Conservation (phyloP, 2,113 vertebrate species). For the Pygoscelis adeliae region DNA sequence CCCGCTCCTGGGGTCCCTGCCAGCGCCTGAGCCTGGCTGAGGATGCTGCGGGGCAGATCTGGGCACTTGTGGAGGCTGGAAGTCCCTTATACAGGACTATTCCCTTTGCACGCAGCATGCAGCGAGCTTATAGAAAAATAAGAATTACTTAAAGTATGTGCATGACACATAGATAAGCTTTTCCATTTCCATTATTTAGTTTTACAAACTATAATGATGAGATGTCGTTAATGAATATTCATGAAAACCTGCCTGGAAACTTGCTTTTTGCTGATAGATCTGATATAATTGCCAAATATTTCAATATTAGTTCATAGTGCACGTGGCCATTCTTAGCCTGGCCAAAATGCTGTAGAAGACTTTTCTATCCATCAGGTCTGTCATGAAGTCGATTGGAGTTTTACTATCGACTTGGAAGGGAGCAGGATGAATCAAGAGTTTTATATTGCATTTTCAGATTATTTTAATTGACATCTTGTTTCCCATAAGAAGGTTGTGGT, state of each 20-base stretch:
- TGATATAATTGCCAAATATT: accelerated
- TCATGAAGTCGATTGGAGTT: not conserved
- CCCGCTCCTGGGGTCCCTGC: not conserved
- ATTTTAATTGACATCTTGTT: not conserved
- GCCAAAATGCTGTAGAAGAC: not conserved
- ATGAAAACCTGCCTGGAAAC: not conserved
- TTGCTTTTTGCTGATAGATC: not conserved
- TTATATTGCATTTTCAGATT: conserved; percentile 33
- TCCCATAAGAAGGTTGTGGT: conserved; percentile 2
- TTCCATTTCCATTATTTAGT: not conserved
- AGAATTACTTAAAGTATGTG: accelerated
- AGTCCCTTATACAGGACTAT: accelerated
- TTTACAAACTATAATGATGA: accelerated
- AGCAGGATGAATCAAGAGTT: conserved; percentile 18
- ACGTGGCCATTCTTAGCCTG: accelerated
- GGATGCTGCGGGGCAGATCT: not conserved
- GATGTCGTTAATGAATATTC: accelerated
- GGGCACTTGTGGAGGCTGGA: too few species aligned
- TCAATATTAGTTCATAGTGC: accelerated
- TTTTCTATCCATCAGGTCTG: accelerated
- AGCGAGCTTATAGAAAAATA: accelerated
- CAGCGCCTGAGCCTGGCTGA: too few species aligned
- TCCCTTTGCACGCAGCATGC: accelerated
- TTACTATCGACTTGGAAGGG: not conserved
- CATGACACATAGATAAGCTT: accelerated